A percentile compares a stretch with the other conserved stretches of the same genome.
phyloP scores from a whole-genome alignment of 2,113 vertebrate genomes.

The Neopipo cinnamomea region DNA sequence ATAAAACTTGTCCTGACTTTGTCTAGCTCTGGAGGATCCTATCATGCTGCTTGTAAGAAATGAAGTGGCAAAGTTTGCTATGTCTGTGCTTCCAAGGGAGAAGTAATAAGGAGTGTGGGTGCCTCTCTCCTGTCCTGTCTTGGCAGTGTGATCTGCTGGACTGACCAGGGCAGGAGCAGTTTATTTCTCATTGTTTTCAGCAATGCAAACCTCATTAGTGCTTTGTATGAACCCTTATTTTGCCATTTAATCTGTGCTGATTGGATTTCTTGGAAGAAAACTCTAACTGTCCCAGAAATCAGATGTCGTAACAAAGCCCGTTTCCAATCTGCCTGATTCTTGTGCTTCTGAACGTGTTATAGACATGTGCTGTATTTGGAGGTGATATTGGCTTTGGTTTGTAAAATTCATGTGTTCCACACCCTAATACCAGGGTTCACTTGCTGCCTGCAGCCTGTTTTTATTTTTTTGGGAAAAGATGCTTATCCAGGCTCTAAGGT shows the following conservation, averaged over 20 bases:
- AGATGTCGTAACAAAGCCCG: background rate
- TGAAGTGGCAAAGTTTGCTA: background rate
- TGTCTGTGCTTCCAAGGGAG: background rate
- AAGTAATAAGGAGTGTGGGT: fast-evolving
- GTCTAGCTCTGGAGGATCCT: background rate
- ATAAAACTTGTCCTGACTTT: background rate
- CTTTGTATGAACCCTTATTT: fast-evolving
- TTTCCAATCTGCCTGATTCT: background rate
- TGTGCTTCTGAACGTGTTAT: background rate
- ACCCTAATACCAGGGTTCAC: background rate
- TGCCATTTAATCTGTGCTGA: background rate
- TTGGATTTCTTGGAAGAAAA: background rate
- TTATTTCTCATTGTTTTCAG: background rate
- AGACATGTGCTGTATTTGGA: background rate
- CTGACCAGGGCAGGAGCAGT: background rate
- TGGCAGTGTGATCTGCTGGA: background rate
- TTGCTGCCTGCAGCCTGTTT: background rate
- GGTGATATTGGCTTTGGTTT: background rate
- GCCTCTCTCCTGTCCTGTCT: background rate
- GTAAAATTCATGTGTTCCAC: background rate
- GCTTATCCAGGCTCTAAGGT: background rate
- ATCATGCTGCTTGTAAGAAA: background rate
- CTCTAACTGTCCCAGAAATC: background rate
- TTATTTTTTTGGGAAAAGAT: background rate
- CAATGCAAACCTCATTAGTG: background rate